Percentiles rank a stretch among this genome's conserved stretches.
Conservation (phyloP, 2,113 vertebrate genomes). For the Puntigrus tetrazona region DNA sequence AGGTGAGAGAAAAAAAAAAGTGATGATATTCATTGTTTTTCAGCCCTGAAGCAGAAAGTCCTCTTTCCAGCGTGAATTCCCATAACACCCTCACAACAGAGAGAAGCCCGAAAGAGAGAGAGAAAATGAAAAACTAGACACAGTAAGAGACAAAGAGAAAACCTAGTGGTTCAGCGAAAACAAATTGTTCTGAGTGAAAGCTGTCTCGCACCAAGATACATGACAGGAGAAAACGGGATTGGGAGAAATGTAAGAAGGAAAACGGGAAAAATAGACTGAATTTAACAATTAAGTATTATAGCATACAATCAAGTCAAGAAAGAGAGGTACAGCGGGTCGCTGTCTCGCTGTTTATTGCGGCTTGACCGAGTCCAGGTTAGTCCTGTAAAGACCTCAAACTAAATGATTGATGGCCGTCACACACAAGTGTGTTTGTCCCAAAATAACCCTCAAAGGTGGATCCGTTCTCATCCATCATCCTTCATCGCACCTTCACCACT, state of each 20-base stretch:
- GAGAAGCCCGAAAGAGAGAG: neutral
- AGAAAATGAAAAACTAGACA: conserved; percentile 11
- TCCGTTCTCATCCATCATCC: neutral
- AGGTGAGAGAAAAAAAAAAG: neutral
- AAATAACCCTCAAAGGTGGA: conserved; percentile 7
- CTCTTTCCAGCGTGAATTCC: conserved; percentile 38
- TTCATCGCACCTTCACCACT: neutral
- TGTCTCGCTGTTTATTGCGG: neutral
- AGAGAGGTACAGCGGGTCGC: neutral
- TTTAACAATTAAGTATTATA: neutral
- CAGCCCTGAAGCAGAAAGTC: conserved; percentile 39
- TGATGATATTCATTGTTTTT: conserved; percentile 49
- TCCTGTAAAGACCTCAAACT: neutral
- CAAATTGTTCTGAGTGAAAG: conserved; percentile 33
- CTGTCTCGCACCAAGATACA: conserved; percentile 10
- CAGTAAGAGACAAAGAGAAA: conserved; percentile 17
- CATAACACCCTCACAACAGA: conserved; percentile 36
- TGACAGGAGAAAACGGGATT: neutral
- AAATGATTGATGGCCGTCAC: neutral
- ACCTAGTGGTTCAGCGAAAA: conserved; percentile 62
- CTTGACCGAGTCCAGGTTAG: neutral
- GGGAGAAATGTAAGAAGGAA: conserved; percentile 42
- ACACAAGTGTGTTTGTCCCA: neutral
- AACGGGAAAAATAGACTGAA: conserved; percentile 38
- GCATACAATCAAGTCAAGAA: neutral